Conservation (phyloP, 2,113 vertebrate species). For the Nothoprocta pentlandii region DNA sequence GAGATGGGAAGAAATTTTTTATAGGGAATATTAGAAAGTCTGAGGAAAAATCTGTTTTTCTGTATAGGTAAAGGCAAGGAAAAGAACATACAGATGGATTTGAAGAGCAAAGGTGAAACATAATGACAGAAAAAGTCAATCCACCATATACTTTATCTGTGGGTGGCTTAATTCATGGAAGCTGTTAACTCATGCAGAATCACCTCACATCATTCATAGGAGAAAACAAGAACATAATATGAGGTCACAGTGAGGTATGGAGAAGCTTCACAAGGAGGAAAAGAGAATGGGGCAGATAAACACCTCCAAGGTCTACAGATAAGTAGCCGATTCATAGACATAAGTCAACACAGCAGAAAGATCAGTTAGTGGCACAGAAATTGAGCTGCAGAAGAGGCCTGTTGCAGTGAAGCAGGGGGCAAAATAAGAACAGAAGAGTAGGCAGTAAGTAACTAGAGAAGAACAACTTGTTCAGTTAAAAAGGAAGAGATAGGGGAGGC, state of each 20-base stretch:
- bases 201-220: not conserved
- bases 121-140: not conserved
- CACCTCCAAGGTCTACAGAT: not conserved
- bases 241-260: not conserved
- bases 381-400: not conserved
- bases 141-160: not conserved
- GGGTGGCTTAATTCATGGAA: not conserved
- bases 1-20: not conserved
- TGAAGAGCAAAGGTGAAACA: not conserved
- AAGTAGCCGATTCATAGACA: not conserved
- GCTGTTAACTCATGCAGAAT: not conserved
- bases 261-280: not conserved
- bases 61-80: not conserved
- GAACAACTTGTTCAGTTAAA: conserved; percentile 13
- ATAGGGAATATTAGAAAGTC: not conserved
- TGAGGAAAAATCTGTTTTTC: not conserved
- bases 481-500: conserved; percentile 13
- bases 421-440: not conserved
- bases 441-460: not conserved
- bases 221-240: not conserved
- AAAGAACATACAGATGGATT: not conserved
- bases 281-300: not conserved
- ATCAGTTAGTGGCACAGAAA: not conserved
- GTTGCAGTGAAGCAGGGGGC: not conserved
- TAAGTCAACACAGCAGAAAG: not conserved